Conservation (phyloP, 2,888 invertebrate genomes). For the Dryococelus australis region DNA sequence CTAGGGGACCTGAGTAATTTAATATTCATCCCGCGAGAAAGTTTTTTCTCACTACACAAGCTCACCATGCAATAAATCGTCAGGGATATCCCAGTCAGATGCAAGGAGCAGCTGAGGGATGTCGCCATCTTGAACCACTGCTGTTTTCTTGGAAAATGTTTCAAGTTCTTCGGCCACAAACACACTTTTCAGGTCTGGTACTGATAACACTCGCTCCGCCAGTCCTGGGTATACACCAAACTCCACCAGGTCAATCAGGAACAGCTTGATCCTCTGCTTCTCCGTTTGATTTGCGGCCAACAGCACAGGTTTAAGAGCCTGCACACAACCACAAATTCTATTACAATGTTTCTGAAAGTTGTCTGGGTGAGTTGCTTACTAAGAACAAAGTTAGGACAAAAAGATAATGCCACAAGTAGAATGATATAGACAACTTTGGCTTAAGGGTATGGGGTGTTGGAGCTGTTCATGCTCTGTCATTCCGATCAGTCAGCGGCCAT, state of each 20-base stretch:
- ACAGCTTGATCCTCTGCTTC: conserved; percentile 57
- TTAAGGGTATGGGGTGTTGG: too few relatives aligned
- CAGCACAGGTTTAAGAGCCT: conserved; percentile 41
- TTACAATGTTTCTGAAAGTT: too few relatives aligned
- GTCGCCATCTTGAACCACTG: conserved; percentile 48
- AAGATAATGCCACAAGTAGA: too few relatives aligned
- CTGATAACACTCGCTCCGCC: conserved; percentile 56
- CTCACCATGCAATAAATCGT: not conserved
- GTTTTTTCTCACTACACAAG: not conserved
- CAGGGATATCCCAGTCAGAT: conserved; percentile 56
- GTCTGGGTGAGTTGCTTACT: too few relatives aligned
- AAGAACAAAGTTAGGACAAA: too few relatives aligned
- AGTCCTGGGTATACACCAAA: conserved; percentile 55
- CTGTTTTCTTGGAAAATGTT: conserved; percentile 55
- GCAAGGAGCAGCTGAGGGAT: conserved; percentile 59
- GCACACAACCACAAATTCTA: not conserved
- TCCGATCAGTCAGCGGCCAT: too few relatives aligned
- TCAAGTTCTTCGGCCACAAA: conserved; percentile 57
- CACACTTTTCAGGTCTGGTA: conserved; percentile 55
- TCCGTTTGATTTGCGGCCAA: conserved; percentile 50
- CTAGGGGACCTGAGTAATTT: too few relatives aligned
- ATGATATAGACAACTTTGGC: too few relatives aligned
- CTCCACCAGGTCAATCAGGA: conserved; percentile 58
- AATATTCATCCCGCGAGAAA: too few relatives aligned
- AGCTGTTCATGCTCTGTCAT: too few relatives aligned